Evolutionary conservation across 2,888 invertebrate genomes (phyloP), one percentile per base, ranked within the genome.

Genomic region (Sycophila texana): DNA sequence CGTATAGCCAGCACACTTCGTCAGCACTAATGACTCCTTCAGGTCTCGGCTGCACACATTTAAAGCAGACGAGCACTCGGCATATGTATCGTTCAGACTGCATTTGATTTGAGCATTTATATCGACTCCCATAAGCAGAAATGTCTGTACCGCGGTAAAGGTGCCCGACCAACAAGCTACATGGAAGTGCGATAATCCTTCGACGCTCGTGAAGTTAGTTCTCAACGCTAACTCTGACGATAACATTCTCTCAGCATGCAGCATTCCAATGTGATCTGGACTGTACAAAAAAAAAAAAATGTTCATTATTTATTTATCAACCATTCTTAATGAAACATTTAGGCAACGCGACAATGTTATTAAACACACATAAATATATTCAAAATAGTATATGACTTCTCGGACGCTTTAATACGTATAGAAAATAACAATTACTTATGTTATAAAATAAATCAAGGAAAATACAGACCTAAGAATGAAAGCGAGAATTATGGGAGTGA

Each of bases 401-500:
- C 26, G 26, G 3, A 26, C 1, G 3, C 26, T 3, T 26, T 26
- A 39, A 39, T 7, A 7, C 7, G n/a, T n/a, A n/a, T 39, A 7
- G 0, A 39, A 1, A 39, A 10, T 39, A 10, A 10, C 10, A 10
- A 26, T n/a, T 30, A 30, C 7, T 1, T 30, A 5, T 30, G 4
- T 30, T 39, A 10, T 39, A 39, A 39, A 10, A 7, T 39, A 4
- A 39, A 39, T 39, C 1, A 39, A 39, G 10, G 7, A 39, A 39
- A 39, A 39, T 0, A 39, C 39, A 39, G 39, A 39, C 39, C 39
- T 10, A 7, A 1, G 0, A 0, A n/a, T n/a, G 13, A 63, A 39
- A 13, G 73, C 73, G 4, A 65, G 53, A 10, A 55, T 67, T 14
- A 75, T 0, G 0, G 74, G 58, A n/a, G 49, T 75, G 14, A 75